phyloP scores from a whole-genome alignment of 2,113 vertebrate genomes.

The Paramormyrops kingsleyae region DNA sequence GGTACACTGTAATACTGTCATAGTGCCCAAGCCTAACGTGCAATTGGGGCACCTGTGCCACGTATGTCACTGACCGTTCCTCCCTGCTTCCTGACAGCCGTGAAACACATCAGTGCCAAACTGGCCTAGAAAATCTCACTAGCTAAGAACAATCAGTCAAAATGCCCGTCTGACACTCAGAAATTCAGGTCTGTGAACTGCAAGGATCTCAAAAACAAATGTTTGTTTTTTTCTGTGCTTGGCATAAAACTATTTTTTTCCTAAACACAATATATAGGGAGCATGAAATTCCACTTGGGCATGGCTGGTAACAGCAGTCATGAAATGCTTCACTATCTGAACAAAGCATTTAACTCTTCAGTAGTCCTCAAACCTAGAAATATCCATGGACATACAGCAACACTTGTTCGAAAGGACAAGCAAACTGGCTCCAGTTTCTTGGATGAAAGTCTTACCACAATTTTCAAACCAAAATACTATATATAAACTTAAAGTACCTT shows the following conservation, averaged over 20 bases:
- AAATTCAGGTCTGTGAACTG: not conserved
- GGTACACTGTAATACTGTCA: not conserved
- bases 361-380: not conserved
- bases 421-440: not conserved
- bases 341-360: not conserved
- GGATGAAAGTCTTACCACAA: not conserved
- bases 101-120: not conserved
- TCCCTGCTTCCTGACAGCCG: not conserved
- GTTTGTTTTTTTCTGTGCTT: not conserved
- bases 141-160: not conserved
- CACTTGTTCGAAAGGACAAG: not conserved
- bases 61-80: not conserved
- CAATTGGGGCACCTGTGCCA: not conserved
- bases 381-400: not conserved
- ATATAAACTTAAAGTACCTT: not conserved
- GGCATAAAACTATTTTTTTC: not conserved
- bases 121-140: not conserved
- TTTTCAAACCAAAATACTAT: not conserved
- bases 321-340: not conserved
- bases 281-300: not conserved
- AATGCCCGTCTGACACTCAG: not conserved
- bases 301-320: not conserved
- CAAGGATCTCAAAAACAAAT: not conserved
- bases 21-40: not conserved
- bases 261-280: not conserved